Base-by-base conservation (phyloP, 2,113 vertebrate genomes). In the Mormyrus iriodes region DNA sequence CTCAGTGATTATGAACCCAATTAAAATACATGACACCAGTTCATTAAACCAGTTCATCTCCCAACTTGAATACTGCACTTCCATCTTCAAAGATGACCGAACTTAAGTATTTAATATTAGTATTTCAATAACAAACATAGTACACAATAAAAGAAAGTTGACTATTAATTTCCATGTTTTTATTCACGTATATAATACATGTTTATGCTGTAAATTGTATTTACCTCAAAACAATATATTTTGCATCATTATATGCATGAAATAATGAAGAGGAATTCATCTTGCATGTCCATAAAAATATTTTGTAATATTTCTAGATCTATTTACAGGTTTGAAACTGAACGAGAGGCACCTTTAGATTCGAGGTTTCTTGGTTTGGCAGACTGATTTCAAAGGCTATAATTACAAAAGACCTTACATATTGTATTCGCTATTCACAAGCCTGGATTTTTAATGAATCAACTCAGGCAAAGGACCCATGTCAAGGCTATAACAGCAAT, bases 281-380 rank as follows among this genome's bases (percentile, higher is more conserved):
- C 27, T 90, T 91, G 90, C 90, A 91, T 84, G 87, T 91, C 90
- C 93, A 95, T 92, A 95, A 95, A 95, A 96, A 95, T 95, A 95
- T 91, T 93, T 93, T 53, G 4, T 91, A 90, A 90, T 90, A 89
- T 86, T 89, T 79, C 21, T 90, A 69, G 90, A 88, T 85, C 58
- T 94, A 94, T 94, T 92, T 95, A 94, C 94, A 95, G n/a, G 89
- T 90, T 90, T 69, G 91, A 93, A 93, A 92, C 49, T 88, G 46
- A 88, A 76, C 51, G n/a, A n/a, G 65, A 76, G 48, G 27, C 73
- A 83, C n/a, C 17, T 55, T 44, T 53, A 51, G 42, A 73, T 73
- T n/a, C n/a, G n/a, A n/a, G 87, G 44, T 39, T 86, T 49, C 46
- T 86, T 55, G 51, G 48, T 86, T 86, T 55, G 19, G 31, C 49